These are phyloP conservation scores for Cyanoderma ruficeps DNA, from an alignment of 2,113 vertebrate genomes.

Conservation along the genomic window DNA sequence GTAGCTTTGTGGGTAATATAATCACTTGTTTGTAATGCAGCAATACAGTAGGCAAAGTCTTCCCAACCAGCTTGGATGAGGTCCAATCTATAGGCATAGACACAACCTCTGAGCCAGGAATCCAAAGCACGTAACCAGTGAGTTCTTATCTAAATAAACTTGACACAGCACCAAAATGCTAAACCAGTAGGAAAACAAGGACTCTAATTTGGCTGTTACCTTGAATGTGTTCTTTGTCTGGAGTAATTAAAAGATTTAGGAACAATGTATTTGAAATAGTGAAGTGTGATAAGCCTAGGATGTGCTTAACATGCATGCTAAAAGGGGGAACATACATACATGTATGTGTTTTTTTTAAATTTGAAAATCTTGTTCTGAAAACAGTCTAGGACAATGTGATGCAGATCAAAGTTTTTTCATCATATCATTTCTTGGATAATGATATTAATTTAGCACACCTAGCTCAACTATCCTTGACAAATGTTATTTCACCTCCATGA, in stretches of 20 bases:
- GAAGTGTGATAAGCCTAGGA: neutral
- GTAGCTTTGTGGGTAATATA: neutral
- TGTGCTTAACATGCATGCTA: neutral
- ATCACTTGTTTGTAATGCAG: neutral
- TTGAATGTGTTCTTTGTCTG: neutral
- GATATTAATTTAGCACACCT: neutral
- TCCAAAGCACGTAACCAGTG: neutral
- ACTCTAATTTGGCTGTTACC: neutral
- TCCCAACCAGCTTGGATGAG: neutral
- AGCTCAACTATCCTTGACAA: neutral
- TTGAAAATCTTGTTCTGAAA: neutral
- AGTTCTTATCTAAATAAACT: neutral
- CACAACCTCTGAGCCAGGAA: neutral
- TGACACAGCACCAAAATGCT: neutral
- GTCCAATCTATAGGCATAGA: accelerated
- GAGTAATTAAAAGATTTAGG: neutral
- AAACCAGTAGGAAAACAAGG: neutral
- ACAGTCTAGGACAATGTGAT: neutral
- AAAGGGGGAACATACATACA: neutral
- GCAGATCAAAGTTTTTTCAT: neutral
- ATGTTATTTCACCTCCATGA: neutral
- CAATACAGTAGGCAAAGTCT: neutral
- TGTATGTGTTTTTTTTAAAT: neutral
- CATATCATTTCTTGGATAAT: neutral
- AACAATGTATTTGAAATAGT: neutral